phyloP scores from a whole-genome alignment of 2,888 invertebrate species.

The Phytoseiulus persimilis region DNA sequence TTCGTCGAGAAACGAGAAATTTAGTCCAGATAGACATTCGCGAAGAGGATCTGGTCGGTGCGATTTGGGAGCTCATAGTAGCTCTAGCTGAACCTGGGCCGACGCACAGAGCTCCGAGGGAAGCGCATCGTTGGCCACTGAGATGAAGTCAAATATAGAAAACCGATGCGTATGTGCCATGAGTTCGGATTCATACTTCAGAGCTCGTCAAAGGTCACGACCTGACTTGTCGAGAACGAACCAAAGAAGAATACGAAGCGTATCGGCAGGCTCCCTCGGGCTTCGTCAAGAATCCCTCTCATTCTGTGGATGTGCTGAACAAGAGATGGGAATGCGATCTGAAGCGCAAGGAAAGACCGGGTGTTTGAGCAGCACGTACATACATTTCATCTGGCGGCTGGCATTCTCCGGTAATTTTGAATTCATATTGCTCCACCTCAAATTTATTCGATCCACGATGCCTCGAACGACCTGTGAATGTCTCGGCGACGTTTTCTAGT shows the following conservation, averaged over 20 bases:
- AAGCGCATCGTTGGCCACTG: neutral
- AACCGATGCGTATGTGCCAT: neutral
- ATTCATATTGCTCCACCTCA: neutral
- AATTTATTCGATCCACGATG: neutral
- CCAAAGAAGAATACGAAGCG: too few relatives aligned
- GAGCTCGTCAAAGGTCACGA: neutral
- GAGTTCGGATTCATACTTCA: neutral
- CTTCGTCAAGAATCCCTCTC: too few relatives aligned
- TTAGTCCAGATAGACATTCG: too few relatives aligned
- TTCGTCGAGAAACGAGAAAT: too few relatives aligned
- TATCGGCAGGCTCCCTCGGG: too few relatives aligned
- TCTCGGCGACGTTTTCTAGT: neutral
- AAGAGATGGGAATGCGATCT: too few relatives aligned
- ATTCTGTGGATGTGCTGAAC: too few relatives aligned
- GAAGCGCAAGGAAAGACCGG: too few relatives aligned
- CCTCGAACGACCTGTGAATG: neutral
- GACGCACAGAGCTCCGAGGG: neutral
- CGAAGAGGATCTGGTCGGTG: too few relatives aligned
- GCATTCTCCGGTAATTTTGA: neutral
- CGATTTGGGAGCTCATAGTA: too few relatives aligned
- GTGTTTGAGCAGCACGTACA: too few relatives aligned
- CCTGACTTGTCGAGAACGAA: neutral
- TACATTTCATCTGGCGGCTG: neutral
- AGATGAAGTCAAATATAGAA: neutral
- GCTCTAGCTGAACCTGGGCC: neutral